Evolutionary conservation across 2,888 invertebrate genomes (phyloP).

Genomic region (Caenorhabditis sinica): DNA sequence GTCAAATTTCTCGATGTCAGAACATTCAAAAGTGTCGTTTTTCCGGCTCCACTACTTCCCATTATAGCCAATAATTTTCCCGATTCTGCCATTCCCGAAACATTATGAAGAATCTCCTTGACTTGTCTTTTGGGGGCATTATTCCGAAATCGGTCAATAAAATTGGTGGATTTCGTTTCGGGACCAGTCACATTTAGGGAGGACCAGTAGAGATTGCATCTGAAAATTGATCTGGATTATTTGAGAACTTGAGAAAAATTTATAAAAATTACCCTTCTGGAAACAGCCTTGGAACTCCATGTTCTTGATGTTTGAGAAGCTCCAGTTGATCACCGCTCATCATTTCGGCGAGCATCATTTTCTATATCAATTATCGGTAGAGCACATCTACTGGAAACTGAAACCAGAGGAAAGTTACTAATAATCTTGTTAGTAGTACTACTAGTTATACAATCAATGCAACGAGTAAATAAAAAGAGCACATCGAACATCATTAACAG

Average conservation of each 20-base stretch:
- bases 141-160: slow-evolving; percentile 38
- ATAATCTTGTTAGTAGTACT: neutral
- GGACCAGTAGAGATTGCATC: slow-evolving; percentile 69
- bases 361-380: neutral
- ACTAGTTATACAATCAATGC: no score
- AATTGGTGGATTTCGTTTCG: slow-evolving; percentile 56
- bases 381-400: neutral
- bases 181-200: slow-evolving; percentile 68
- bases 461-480: neutral
- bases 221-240: slow-evolving; percentile 16
- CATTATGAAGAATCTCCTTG: slow-evolving; percentile 72
- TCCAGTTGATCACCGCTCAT: slow-evolving; percentile 17
- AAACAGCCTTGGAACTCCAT: slow-evolving; percentile 6
- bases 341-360: slow-evolving; percentile 55
- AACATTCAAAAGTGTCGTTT: slow-evolving; percentile 92
- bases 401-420: neutral
- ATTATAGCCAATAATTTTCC: slow-evolving; percentile 74
- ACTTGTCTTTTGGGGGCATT: slow-evolving; percentile 48
- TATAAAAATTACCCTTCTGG: slow-evolving; percentile 60
- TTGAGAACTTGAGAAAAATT: neutral
- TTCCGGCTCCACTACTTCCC: slow-evolving; percentile 88
- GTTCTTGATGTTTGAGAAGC: slow-evolving; percentile 15
- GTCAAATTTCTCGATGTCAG: slow-evolving; percentile 88
- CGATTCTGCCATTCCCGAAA: slow-evolving; percentile 76
- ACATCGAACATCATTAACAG: neutral